Conservation (phyloP, 2,113 vertebrate genomes). For the Triplophysa dalaica region DNA sequence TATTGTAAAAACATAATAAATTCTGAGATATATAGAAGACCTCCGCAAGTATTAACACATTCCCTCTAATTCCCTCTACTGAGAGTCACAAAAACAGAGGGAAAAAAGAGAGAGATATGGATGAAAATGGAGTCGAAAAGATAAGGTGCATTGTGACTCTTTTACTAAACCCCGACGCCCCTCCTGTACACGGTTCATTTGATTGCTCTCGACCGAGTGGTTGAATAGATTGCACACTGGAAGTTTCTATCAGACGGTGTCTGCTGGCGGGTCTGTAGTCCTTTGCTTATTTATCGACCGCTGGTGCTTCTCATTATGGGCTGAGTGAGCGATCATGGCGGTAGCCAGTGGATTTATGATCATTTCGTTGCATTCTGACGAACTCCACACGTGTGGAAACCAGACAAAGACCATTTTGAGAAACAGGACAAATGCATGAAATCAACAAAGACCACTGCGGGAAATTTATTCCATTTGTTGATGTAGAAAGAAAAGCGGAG, state of each 20-base stretch:
- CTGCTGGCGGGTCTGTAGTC: constrained; percentile 38
- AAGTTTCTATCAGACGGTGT: constrained; percentile 58
- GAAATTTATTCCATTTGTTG: background rate
- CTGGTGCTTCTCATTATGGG: constrained; percentile 64
- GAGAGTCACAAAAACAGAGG: background rate
- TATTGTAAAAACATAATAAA: background rate
- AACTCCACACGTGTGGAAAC: constrained; percentile 7
- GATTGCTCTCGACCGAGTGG: constrained; percentile 35
- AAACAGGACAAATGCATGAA: background rate
- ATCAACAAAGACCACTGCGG: background rate
- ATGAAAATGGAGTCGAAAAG: constrained; percentile 29
- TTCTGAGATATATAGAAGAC: background rate
- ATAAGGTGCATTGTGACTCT: constrained; percentile 22
- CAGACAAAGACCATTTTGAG: constrained; percentile 35
- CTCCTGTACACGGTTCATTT: constrained; percentile 15
- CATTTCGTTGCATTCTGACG: constrained; percentile 49
- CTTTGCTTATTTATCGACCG: constrained; percentile 67
- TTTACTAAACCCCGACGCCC: background rate
- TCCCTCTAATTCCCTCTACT: background rate
- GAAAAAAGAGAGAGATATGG: background rate
- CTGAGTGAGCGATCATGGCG: constrained; percentile 63
- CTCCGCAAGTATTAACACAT: background rate
- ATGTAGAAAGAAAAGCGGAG: background rate
- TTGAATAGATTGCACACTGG: constrained; percentile 58
- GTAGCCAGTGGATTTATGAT: constrained; percentile 64